Conservation (phyloP, 1,140 invertebrate species). For the Drepana arcuata region DNA sequence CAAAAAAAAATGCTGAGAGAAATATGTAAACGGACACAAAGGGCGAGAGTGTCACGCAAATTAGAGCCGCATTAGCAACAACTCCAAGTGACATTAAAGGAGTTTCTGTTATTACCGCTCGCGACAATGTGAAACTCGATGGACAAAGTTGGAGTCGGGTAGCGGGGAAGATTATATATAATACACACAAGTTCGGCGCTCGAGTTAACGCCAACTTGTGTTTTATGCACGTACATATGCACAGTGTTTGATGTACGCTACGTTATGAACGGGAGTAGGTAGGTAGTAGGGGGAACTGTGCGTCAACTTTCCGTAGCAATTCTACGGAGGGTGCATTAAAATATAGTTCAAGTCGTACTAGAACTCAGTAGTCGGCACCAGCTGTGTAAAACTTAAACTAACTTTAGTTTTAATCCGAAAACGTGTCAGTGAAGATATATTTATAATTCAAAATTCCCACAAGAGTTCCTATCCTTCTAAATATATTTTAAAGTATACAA, state of each 20-base stretch:
- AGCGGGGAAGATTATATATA: conserved; percentile 23
- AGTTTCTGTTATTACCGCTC: conserved; percentile 22
- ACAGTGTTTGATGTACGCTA: conserved; percentile 9
- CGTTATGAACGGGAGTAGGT: conserved; percentile 9
- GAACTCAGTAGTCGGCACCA: conserved; percentile 11
- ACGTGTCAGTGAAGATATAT: too few relatives aligned
- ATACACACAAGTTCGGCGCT: conserved; percentile 15
- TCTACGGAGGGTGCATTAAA: conserved; percentile 19
- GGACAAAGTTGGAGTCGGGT: conserved; percentile 17
- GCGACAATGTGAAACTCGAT: conserved; percentile 14
- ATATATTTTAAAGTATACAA: too few relatives aligned
- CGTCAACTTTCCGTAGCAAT: conserved; percentile 23
- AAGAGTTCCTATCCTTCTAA: too few relatives aligned
- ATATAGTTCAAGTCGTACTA: conserved; percentile 30
- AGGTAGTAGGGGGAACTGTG: conserved; percentile 5
- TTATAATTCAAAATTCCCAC: too few relatives aligned
- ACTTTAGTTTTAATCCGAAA: conserved; percentile 5
- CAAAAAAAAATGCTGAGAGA: conserved; percentile 23
- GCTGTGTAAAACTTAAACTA: conserved; percentile 8
- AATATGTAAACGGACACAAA: conserved; percentile 21
- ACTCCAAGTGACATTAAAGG: conserved; percentile 21
- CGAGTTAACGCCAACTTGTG: conserved; percentile 21
- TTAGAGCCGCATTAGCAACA: conserved; percentile 22
- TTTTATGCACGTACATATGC: conserved; percentile 18
- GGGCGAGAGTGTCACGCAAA: conserved; percentile 19